These are phyloP conservation scores for Perodicticus potto DNA, from an alignment of 2,797 vertebrate genomes.

Conservation along the genomic window DNA sequence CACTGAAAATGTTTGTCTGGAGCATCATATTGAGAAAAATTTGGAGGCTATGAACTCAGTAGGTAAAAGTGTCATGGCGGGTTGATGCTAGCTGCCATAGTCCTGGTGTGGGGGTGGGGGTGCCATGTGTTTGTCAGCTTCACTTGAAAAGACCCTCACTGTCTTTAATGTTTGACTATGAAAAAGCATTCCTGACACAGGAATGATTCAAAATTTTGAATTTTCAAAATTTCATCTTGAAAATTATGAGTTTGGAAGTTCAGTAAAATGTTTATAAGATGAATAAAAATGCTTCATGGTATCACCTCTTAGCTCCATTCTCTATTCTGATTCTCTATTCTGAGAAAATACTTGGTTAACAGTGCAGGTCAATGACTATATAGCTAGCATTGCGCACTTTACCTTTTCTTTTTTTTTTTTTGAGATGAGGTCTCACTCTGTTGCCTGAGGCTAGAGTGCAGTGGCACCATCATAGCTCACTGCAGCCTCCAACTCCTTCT, in stretches of 20 bases:
- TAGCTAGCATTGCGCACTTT: background rate
- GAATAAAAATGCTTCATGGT: background rate
- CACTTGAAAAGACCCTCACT: background rate
- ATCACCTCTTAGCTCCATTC: background rate
- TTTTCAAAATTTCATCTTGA: background rate
- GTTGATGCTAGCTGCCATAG: background rate
- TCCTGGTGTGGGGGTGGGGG: background rate
- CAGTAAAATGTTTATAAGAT: background rate
- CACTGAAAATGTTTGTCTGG: background rate
- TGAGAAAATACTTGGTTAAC: background rate
- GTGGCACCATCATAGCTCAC: background rate
- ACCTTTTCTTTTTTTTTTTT: background rate
- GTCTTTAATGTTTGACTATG: background rate
- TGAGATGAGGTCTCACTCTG: background rate
- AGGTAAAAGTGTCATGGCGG: background rate
- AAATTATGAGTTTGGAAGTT: background rate
- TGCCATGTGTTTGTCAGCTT: background rate
- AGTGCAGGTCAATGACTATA: background rate
- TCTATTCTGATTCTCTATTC: background rate
- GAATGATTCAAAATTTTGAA: too few relatives aligned
- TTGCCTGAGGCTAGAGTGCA: background rate
- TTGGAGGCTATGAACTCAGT: background rate
- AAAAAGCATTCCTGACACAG: background rate
- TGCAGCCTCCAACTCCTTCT: background rate
- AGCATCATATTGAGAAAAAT: background rate